These are phyloP conservation scores for Cephus spinipes DNA, from an alignment of 2,888 invertebrate genomes.

Conservation along the genomic window DNA sequence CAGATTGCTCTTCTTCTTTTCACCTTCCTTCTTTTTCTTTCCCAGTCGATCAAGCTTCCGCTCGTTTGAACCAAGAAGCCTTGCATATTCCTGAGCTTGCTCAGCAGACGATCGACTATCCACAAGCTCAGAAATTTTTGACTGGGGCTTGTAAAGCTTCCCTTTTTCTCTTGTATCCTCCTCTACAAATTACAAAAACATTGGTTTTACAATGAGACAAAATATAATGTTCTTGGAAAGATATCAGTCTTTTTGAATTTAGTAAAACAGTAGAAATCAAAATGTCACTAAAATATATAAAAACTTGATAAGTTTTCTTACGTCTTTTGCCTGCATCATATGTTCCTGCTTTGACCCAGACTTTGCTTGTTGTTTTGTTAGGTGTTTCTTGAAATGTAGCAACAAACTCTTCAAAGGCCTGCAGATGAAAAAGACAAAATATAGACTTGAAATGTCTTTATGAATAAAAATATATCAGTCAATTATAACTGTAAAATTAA, in stretches of 20 bases:
- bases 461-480: background rate
- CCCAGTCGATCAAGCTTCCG: constrained; percentile 75
- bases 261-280: background rate
- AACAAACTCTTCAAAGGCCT: constrained; percentile 97
- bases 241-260: background rate
- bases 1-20: constrained; percentile 96
- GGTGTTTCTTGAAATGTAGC: constrained; percentile 95
- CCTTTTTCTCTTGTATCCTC: constrained; percentile 91
- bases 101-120: constrained; percentile 71
- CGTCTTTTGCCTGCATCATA: constrained; percentile 95
- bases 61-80: constrained; percentile 72
- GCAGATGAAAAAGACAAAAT: constrained; percentile 32
- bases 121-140: constrained; percentile 76
- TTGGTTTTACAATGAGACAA: too few relatives aligned
- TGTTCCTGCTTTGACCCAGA: constrained; percentile 98
- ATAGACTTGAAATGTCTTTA: background rate
- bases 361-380: constrained; percentile 81
- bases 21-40: constrained; percentile 79
- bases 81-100: constrained; percentile 78
- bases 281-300: background rate
- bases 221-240: constrained; percentile 3
- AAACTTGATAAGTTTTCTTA: constrained; percentile 65
- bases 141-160: constrained; percentile 92
- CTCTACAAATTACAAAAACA: constrained; percentile 68
- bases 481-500: background rate